phyloP scores from a whole-genome alignment of 2,797 vertebrate species.

The Setipinna tenuifilis region DNA sequence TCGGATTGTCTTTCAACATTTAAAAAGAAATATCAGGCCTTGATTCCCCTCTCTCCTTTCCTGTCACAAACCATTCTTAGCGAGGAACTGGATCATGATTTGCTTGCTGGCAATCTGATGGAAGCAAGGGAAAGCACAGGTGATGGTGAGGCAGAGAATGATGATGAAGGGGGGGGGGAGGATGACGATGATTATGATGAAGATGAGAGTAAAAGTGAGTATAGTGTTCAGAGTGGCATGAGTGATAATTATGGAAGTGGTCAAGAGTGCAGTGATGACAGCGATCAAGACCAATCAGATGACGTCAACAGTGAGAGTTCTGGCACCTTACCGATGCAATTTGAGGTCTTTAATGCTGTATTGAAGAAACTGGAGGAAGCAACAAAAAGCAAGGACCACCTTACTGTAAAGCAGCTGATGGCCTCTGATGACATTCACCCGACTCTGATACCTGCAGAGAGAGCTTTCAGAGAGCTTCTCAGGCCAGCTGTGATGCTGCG shows the following conservation, averaged over 20 bases:
- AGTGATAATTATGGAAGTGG: too few relatives aligned
- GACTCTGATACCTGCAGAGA: conserved; percentile 28
- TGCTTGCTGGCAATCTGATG: not conserved
- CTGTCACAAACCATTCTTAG: conserved; percentile 31
- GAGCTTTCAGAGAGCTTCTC: conserved; percentile 40
- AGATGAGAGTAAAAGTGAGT: too few relatives aligned
- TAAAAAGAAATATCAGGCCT: conserved; percentile 11
- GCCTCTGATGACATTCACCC: conserved; percentile 43
- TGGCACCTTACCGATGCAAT: not conserved
- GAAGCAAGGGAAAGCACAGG: not conserved
- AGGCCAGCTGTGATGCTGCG: conserved; percentile 33
- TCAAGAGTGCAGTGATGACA: not conserved
- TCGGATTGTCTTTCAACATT: conserved; percentile 26
- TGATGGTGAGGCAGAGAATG: not conserved
- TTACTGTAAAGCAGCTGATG: conserved; percentile 39
- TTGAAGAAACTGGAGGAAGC: conserved; percentile 37
- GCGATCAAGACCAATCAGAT: not conserved
- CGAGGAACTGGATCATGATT: not conserved
- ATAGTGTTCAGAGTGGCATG: not conserved
- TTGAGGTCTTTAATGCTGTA: conserved; percentile 28
- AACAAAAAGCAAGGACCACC: conserved; percentile 22
- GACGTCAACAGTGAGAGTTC: not conserved
- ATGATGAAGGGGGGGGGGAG: not conserved
- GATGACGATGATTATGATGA: not conserved
- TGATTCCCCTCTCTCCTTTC: conserved; percentile 44